Percentiles rank a stretch among this genome's conserved stretches.
Conservation (phyloP, 2,888 invertebrate species). For the Pecten maximus region DNA sequence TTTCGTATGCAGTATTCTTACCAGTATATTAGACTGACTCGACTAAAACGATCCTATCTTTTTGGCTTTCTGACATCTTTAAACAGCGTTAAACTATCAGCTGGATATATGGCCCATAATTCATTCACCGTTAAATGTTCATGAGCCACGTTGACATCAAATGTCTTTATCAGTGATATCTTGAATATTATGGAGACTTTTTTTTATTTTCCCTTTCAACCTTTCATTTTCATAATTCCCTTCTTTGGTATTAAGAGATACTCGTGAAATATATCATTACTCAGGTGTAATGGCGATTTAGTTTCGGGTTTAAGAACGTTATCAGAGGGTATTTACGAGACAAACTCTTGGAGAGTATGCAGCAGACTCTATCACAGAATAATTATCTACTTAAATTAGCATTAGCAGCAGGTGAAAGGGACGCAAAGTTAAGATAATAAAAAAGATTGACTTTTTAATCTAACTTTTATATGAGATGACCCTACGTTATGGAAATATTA, state of each 20-base stretch:
- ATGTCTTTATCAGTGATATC: neutral
- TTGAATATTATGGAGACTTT: slow-evolving; percentile 8
- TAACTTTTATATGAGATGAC: slow-evolving; percentile 13
- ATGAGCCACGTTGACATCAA: neutral
- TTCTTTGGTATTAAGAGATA: slow-evolving; percentile 29
- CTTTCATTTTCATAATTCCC: slow-evolving; percentile 33
- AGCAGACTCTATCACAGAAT: slow-evolving; percentile 3
- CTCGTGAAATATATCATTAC: neutral
- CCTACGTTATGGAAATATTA: slow-evolving; percentile 10
- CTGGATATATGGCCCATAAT: slow-evolving; percentile 22
- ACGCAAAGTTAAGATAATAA: neutral
- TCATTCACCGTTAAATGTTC: slow-evolving; percentile 27
- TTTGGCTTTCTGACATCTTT: neutral
- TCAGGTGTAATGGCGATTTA: neutral
- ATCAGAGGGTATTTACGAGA: neutral
- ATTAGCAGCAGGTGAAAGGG: slow-evolving; percentile 26
- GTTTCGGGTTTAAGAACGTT: neutral
- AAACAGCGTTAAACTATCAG: slow-evolving; percentile 35
- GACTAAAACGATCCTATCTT: slow-evolving; percentile 13
- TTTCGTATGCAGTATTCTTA: slow-evolving; percentile 16
- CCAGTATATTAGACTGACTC: slow-evolving; percentile 17
- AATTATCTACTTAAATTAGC: slow-evolving; percentile 18
- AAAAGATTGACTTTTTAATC: slow-evolving; percentile 3
- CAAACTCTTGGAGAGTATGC: neutral
- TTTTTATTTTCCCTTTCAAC: slow-evolving; percentile 21